Percentiles rank a stretch among this genome's conserved stretches.
Conservation (phyloP, 2,797 vertebrate genomes). For the Danio jaintianensis region DNA sequence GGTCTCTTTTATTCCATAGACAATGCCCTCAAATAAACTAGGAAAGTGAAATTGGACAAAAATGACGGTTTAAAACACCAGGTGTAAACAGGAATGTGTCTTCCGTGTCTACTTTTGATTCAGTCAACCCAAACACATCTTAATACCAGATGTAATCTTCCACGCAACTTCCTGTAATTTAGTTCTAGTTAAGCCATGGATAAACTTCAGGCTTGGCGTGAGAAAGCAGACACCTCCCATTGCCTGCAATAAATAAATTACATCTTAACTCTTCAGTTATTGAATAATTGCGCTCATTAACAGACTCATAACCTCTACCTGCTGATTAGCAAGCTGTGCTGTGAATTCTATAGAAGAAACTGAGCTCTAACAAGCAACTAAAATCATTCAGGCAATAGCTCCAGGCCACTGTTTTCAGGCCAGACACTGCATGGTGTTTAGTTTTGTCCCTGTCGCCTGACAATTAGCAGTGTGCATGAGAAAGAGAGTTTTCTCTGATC, state of each 20-base stretch:
- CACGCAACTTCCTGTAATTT: conserved; percentile 15
- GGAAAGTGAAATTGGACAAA: too few relatives aligned
- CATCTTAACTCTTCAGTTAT: conserved; percentile 4
- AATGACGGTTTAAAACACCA: too few relatives aligned
- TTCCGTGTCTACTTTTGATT: too few relatives aligned
- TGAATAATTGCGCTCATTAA: conserved; percentile 24
- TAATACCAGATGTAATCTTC: neutral
- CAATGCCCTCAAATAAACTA: too few relatives aligned
- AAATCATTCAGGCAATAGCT: neutral
- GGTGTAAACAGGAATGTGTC: too few relatives aligned
- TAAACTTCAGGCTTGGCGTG: neutral
- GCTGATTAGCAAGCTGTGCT: conserved; percentile 32
- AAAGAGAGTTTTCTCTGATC: conserved; percentile 42
- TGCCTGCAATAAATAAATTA: neutral
- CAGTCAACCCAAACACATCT: too few relatives aligned
- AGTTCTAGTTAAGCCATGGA: neutral
- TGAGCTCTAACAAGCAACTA: conserved; percentile 15
- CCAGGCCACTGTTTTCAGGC: conserved; percentile 13
- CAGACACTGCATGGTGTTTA: conserved; percentile 5
- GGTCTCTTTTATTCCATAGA: too few relatives aligned
- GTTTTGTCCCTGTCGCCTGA: conserved; percentile 6
- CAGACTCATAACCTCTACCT: conserved; percentile 33
- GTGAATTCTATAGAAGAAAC: neutral
- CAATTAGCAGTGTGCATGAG: conserved; percentile 27
- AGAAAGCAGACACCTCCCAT: conserved; percentile 17